These are phyloP conservation scores for Rhodinocichla rosea DNA, from an alignment of 2,113 vertebrate species.

Conservation along the genomic window DNA sequence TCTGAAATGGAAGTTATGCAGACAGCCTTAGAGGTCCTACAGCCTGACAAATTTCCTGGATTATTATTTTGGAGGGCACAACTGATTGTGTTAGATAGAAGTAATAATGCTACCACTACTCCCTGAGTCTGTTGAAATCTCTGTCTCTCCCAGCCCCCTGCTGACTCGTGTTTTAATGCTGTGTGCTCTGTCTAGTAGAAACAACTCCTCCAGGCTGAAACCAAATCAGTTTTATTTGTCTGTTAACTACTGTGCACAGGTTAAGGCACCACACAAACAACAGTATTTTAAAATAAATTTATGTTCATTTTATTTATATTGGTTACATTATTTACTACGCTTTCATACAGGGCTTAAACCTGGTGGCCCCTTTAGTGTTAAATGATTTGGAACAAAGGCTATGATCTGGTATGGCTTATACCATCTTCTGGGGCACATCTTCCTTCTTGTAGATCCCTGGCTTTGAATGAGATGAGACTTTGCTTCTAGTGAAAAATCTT, in stretches of 20 bases:
- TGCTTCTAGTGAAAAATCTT: not conserved
- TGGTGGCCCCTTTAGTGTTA: not conserved
- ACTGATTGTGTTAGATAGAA: not conserved
- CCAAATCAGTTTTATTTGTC: not conserved
- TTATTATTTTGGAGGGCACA: not conserved
- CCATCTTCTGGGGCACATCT: not conserved
- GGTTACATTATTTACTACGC: not conserved
- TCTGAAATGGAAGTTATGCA: not conserved
- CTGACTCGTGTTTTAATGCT: not conserved
- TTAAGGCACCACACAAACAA: not conserved
- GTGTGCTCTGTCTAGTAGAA: not conserved
- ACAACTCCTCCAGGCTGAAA: constrained; percentile 1
- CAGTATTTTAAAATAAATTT: not conserved
- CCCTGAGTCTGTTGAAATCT: not conserved
- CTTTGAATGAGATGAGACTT: not conserved
- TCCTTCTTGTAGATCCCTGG: not conserved
- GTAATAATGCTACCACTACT: not conserved
- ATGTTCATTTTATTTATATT: not conserved
- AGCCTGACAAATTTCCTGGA: not conserved
- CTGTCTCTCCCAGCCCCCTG: not conserved
- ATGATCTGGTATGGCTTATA: not conserved
- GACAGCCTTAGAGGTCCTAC: not conserved
- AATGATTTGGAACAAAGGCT: not conserved
- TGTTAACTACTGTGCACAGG: not conserved
- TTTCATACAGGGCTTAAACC: not conserved